Conservation (phyloP, 2,113 vertebrate genomes). For the Sitta europaea region DNA sequence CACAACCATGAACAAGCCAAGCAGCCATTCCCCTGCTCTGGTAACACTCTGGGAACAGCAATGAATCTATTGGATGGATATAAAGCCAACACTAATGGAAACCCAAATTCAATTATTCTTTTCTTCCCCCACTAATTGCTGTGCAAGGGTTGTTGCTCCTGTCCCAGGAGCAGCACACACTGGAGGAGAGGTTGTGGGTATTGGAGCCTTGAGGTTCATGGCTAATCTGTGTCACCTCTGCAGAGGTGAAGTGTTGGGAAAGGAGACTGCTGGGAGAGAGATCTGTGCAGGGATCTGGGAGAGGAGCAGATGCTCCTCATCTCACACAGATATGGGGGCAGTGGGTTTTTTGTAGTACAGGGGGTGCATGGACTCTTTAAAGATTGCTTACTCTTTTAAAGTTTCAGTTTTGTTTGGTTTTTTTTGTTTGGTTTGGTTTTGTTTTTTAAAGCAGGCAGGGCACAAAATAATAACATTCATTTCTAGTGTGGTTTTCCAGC, state of each 20-base stretch:
- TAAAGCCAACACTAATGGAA: background rate
- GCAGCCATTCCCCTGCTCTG: background rate
- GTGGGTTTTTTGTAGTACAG: background rate
- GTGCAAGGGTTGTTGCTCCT: background rate
- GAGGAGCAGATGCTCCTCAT: background rate
- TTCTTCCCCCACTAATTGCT: background rate
- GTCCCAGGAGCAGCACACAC: background rate
- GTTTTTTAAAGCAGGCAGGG: background rate
- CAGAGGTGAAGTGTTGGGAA: background rate
- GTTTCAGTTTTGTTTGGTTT: background rate
- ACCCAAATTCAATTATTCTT: background rate
- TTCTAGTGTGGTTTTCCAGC: background rate
- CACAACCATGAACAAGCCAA: background rate
- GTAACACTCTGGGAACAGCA: background rate
- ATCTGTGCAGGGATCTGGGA: background rate
- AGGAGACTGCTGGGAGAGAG: background rate
- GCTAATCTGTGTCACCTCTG: background rate
- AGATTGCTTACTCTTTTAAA: background rate
- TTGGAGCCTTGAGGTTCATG: background rate
- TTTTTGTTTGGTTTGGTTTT: background rate
- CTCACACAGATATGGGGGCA: background rate
- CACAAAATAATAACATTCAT: background rate
- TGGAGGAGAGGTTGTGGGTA: rapidly evolving
- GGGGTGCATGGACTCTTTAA: background rate
- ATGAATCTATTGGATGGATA: background rate